Evolutionary conservation across 2,888 invertebrate genomes (phyloP).

Genomic region (Clivina fossor): DNA sequence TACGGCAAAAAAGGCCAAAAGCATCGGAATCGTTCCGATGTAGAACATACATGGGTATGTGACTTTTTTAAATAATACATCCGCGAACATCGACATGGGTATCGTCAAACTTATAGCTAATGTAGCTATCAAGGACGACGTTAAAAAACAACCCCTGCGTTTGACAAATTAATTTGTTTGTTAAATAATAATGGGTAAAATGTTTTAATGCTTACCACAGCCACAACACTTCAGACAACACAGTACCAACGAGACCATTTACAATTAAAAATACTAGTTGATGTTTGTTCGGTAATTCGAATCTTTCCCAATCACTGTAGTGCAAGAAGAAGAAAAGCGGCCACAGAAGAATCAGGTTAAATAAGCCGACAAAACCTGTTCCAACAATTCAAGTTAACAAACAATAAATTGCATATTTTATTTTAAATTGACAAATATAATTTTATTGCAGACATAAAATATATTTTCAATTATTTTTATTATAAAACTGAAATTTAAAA

Average conservation of each 20-base stretch:
- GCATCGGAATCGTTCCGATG: conserved; percentile 75
- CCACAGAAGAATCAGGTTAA: conserved; percentile 86
- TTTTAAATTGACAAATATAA: conserved; percentile 23
- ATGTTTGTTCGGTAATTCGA: conserved; percentile 80
- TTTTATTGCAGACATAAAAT: neutral
- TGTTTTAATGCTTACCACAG: conserved; percentile 67
- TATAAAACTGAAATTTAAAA: no score
- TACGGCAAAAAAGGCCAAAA: conserved; percentile 72
- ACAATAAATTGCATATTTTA: conserved; percentile 19
- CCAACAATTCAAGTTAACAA: no score
- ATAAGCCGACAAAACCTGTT: conserved; percentile 93
- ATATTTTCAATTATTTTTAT: conserved; percentile 16
- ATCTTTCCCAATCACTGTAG: conserved; percentile 77
- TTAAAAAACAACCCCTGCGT: conserved; percentile 89
- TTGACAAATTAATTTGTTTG: conserved; percentile 18
- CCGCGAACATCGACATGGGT: conserved; percentile 87
- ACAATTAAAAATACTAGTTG: conserved; percentile 79
- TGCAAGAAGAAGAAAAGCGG: conserved; percentile 86
- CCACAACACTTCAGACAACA: conserved; percentile 90
- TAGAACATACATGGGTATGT: conserved; percentile 72
- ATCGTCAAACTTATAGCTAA: conserved; percentile 82
- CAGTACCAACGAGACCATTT: conserved; percentile 88
- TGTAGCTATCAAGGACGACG: conserved; percentile 87
- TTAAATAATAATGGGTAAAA: conserved; percentile 2
- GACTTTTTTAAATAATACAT: conserved; percentile 71